These are phyloP conservation scores for Drosophila chauvacae DNA, from an alignment of 1,140 invertebrate species.

Conservation along the genomic window DNA sequence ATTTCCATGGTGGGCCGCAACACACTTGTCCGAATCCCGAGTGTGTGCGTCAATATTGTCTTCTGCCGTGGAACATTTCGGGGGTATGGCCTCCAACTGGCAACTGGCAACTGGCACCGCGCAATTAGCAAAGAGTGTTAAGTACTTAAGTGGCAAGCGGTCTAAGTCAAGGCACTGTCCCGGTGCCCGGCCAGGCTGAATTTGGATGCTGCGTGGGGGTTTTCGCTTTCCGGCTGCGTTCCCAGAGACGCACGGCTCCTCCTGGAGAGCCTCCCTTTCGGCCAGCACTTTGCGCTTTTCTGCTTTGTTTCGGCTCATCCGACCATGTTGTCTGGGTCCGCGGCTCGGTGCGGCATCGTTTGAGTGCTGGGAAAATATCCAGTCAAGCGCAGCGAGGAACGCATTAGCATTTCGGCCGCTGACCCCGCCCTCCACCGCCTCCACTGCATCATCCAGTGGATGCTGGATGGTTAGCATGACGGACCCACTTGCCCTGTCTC, in stretches of 20 bases:
- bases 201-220: constrained; percentile 68
- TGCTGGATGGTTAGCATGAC: constrained; percentile 60
- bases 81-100: constrained; percentile 52
- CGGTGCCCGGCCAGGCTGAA: constrained; percentile 45
- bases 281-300: constrained; percentile 77
- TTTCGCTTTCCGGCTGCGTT: constrained; percentile 62
- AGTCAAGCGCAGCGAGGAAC: constrained; percentile 75
- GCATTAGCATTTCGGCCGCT: constrained; percentile 78
- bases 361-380: constrained; percentile 82
- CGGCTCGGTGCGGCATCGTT: constrained; percentile 60
- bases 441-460: background rate
- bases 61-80: constrained; percentile 56
- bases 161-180: constrained; percentile 49
- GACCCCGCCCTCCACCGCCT: constrained; percentile 12
- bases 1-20: constrained; percentile 57
- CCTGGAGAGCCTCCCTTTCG: background rate
- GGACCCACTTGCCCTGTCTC: constrained; percentile 53
- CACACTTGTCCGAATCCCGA: constrained; percentile 60
- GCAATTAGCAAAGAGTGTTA: constrained; percentile 82
- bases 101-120: constrained; percentile 63
- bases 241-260: constrained; percentile 20
- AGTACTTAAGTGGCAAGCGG: constrained; percentile 78
- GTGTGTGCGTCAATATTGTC: constrained; percentile 23
- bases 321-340: constrained; percentile 72
- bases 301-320: constrained; percentile 81